Base-by-base conservation (phyloP, 2,888 invertebrate species). In the Phaonia tiefii region DNA sequence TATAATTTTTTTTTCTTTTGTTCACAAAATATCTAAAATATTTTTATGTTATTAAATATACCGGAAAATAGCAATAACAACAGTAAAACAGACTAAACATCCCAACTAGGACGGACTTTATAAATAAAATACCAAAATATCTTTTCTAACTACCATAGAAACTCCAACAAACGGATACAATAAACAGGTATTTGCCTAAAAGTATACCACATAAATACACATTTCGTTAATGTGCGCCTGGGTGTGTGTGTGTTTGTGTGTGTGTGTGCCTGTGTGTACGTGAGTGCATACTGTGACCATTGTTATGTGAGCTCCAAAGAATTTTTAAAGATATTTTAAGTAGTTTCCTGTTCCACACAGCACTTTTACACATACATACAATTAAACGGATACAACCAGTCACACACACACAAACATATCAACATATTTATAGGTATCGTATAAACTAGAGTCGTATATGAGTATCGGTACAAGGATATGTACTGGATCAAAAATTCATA, bases 321-420 rank as follows among this genome's bases (percentile, higher is more conserved):
- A 80, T 76, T 71, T 69, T 81, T 75, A 56, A 71, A 75, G 75
- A 78, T 75, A 78, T 78, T 81, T 81, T 81, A 78, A 81, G 81
- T 81, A 81, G 81, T 81, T 81, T 81, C 81, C 81, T 72, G 81
- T 74, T 76, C 72, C 58, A 71, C 37, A 71, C 37, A 37, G 22
- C 63, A 63, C 42, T 42, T 42, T 22, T 63, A 39, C 26, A 71
- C 10, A 15, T n/a, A 56, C 25, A 42, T 11, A 44, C 44, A 39
- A 46, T 17, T 46, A 31, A 17, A 71, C 4, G 42, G 8, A 26
- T 31, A 13, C 17, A 49, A 17, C 7, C 20, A 37, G 22, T 1
- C 15, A 25, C 2, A 42, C 44, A 2, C 31, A 69, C 25, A 54
- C 54, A 46, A 31, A 69, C 39, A 73, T 70, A 56, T n/a, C n/a